A percentile compares a stretch with the other conserved stretches of the same genome.
Evolutionary conservation across 2,113 vertebrate species (phyloP).

Genomic region (Pelodiscus sinensis): DNA sequence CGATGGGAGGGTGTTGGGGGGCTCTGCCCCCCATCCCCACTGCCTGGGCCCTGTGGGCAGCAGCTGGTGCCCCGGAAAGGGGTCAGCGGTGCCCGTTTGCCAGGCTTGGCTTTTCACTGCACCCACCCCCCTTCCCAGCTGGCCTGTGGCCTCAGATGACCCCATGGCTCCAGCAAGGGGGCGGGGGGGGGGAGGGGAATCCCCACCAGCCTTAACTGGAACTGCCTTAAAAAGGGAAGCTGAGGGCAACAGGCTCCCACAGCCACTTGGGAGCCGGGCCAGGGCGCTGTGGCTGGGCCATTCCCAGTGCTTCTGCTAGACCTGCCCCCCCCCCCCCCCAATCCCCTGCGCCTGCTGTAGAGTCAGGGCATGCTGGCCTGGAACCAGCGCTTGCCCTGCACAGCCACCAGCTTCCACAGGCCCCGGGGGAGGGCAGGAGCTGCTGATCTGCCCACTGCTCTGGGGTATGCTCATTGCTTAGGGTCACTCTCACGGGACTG

Average conservation of each 20-base stretch:
- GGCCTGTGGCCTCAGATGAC: not conserved
- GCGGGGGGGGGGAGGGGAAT: not conserved
- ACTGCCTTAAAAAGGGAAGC: not conserved
- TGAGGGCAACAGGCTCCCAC: no score
- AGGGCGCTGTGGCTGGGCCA: not conserved
- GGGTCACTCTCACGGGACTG: no score
- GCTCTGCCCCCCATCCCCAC: not conserved
- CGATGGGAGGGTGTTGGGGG: no score
- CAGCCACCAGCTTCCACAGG: not conserved
- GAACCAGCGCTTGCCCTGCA: not conserved
- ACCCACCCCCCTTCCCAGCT: not conserved
- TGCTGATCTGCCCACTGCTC: not conserved
- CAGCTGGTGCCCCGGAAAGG: no score
- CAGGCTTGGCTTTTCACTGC: no score
- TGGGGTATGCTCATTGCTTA: no score
- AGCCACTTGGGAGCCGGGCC: not conserved
- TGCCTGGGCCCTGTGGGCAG: no score
- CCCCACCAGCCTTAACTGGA: not conserved
- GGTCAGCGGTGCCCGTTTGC: not conserved
- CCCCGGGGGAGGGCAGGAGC: not conserved
- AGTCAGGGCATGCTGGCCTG: not conserved
- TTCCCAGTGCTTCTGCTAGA: not conserved
- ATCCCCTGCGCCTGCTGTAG: no score
- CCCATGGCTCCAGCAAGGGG: not conserved
- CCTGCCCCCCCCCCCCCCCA: not conserved